These are phyloP conservation scores for Apocheima hispidaria DNA, from an alignment of 2,888 invertebrate species.

Conservation along the genomic window DNA sequence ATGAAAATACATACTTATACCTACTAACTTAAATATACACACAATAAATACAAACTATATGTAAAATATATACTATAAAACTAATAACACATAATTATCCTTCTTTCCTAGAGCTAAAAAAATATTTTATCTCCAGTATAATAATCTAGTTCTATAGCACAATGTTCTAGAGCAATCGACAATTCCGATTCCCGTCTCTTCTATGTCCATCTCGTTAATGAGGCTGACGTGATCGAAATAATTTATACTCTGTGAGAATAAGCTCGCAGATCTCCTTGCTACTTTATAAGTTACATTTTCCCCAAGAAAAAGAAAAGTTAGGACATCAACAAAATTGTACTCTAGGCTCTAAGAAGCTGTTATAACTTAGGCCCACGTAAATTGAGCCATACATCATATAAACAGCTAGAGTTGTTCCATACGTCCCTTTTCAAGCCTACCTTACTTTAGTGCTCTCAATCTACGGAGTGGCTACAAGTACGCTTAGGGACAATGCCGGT, in stretches of 20 bases:
- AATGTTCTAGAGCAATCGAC: not conserved
- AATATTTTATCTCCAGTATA: not conserved
- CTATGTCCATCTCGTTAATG: not conserved
- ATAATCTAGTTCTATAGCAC: not conserved
- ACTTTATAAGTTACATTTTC: not conserved
- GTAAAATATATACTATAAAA: too few relatives aligned
- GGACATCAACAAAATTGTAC: not conserved
- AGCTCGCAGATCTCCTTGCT: not conserved
- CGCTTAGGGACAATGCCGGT: conserved; percentile 19
- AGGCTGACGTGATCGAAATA: not conserved
- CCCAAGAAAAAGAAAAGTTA: not conserved
- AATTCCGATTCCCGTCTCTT: not conserved
- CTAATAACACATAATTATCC: too few relatives aligned
- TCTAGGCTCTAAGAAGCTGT: not conserved
- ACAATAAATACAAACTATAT: too few relatives aligned
- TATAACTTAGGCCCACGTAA: conserved; percentile 4
- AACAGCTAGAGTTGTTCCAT: conserved; percentile 5
- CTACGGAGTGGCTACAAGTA: conserved; percentile 15
- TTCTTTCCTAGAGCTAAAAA: not conserved
- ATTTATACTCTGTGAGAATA: not conserved
- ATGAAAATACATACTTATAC: not conserved
- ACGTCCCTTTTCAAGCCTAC: conserved; percentile 12
- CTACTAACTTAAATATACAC: too few relatives aligned
- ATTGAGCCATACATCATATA: conserved; percentile 7
- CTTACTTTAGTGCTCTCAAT: conserved; percentile 7